phyloP scores from a whole-genome alignment of 23 tunicate genomes.

The Clavelina lepadiformis region DNA sequence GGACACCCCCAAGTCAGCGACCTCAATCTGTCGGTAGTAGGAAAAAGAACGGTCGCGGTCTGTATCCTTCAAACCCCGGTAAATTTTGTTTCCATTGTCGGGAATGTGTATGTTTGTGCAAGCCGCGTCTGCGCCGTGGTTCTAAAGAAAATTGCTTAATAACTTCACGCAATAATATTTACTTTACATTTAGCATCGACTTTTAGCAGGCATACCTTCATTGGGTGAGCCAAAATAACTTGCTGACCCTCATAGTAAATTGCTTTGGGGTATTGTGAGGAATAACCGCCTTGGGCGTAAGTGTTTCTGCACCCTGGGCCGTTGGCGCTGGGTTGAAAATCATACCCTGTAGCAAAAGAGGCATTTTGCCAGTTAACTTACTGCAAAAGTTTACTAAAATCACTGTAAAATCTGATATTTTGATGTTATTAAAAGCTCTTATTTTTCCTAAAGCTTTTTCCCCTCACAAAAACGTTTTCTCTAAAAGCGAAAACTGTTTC shows the following conservation, averaged over 20 bases:
- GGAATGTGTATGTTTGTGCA: constrained; percentile 74
- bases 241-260: constrained; percentile 90
- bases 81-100: constrained; percentile 59
- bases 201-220: constrained; percentile 92
- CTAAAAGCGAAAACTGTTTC: too few species aligned
- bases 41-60: constrained; percentile 12
- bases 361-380: too few species aligned
- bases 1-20: constrained; percentile 64
- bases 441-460: too few species aligned
- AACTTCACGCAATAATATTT: too few species aligned
- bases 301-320: constrained; percentile 30
- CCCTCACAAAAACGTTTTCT: too few species aligned
- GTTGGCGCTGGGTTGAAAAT: constrained; percentile 34
- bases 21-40: constrained; percentile 13
- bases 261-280: constrained; percentile 48
- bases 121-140: constrained; percentile 60
- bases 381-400: too few species aligned
- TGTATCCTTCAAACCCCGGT: constrained; percentile 15
- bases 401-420: too few species aligned
- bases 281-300: constrained; percentile 10
- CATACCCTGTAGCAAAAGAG: constrained; percentile 60
- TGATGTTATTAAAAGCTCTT: too few species aligned
- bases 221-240: constrained; percentile 93
- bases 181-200: too few species aligned
- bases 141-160: constrained; percentile 22